Evolutionary conservation across 2,888 invertebrate genomes (phyloP), one percentile per base, ranked within the genome.

Genomic region (Torymus tubicola): DNA sequence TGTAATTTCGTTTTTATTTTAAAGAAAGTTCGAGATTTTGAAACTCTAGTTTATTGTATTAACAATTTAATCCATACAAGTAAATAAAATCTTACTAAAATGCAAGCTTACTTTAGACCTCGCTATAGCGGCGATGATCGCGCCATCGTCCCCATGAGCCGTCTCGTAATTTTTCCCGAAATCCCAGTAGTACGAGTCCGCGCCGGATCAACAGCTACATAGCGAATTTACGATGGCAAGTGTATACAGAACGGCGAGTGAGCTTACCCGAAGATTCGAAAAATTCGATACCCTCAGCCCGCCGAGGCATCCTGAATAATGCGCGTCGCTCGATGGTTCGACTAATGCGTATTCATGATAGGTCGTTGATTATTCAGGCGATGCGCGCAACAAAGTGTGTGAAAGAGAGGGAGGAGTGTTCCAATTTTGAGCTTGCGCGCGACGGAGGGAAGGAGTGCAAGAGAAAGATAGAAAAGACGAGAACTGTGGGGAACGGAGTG

Each of bases 321-420:
- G 74, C 58, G 70, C 69, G 69, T n/a, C 57, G 71, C 65, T 75
- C 67, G 80, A 68, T 80, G 60, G 67, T 52, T 76, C 61, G 80
- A 52, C 77, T 77, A 81, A 81, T 77, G 81, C 77, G 64, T 73
- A 81, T 81, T 81, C 81, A 77, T 81, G 77, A 73, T 73, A 77
- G 77, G 12, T 73, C 81, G 72, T 81, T 69, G 64, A 77, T 77
- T 81, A 81, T 81, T 77, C 77, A 81, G 60, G 69, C 71, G 70
- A 12, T 63, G n/a, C 14, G 50, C 16, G 13, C 14, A 1, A 5
- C 16, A 52, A 67, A 50, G 10, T 65, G 50, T 11, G n/a, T 24
- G 52, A 12, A 14, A 24, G 16, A 65, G 11, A 69, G 21, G n/a
- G 24, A 16, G 57, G 8, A 2, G 10, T 31, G 31, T 31, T 31